Conservation (phyloP, 2,797 vertebrate species). For the Carcharodon carcharias region DNA sequence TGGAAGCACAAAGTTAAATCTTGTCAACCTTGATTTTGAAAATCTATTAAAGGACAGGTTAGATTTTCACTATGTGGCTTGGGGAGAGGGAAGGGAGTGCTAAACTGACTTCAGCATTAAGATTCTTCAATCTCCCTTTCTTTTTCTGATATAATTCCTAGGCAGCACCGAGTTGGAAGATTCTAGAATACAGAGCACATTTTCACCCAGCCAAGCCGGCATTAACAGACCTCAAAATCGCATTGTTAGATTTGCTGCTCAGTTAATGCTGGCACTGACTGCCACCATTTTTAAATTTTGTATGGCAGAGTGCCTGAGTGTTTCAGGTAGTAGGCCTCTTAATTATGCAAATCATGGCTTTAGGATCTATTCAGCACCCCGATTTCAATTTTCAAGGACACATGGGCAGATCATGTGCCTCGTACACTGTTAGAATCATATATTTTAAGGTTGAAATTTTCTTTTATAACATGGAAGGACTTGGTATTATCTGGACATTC, state of each 20-base stretch:
- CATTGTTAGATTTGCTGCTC: no score
- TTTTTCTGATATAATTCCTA: neutral
- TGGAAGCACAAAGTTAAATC: constrained; percentile 9
- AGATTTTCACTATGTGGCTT: neutral
- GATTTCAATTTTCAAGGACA: neutral
- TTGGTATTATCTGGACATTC: no score
- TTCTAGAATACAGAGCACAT: neutral
- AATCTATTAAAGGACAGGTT: no score
- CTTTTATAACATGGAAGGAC: no score
- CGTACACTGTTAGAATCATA: no score
- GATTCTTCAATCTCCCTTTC: neutral
- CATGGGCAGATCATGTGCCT: neutral
- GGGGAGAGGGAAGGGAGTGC: no score
- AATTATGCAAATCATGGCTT: neutral
- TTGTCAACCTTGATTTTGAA: neutral
- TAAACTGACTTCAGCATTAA: neutral
- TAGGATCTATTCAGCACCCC: neutral
- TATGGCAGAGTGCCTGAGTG: neutral
- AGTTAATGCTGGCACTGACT: neutral
- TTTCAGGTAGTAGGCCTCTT: neutral
- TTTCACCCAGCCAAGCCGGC: neutral
- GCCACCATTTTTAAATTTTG: neutral
- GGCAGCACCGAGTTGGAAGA: neutral
- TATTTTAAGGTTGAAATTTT: no score
- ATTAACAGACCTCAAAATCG: neutral